phyloP scores from a whole-genome alignment of 2,888 invertebrate genomes.

The Meta bourneti region DNA sequence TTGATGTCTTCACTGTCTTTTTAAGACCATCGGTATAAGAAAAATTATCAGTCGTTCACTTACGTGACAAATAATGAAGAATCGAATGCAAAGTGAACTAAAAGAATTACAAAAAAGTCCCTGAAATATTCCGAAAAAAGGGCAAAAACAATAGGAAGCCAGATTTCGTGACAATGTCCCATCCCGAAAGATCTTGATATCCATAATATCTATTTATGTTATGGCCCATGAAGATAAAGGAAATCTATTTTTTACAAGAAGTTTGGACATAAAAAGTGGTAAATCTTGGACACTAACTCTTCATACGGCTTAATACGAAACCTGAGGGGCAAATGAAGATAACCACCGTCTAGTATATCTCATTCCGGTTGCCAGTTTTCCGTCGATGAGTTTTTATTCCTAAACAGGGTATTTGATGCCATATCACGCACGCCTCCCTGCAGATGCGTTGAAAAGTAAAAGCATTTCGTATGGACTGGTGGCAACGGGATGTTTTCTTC shows the following conservation, averaged over 20 bases:
- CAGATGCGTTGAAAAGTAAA: neutral
- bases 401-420: constrained; percentile 8
- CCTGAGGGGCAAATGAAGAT: neutral
- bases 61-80: neutral
- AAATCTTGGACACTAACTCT: neutral
- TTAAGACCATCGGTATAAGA: too few species aligned
- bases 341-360: neutral
- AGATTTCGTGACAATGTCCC: neutral
- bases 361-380: neutral
- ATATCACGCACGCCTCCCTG: constrained; percentile 15
- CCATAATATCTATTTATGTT: neutral
- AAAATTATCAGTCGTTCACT: too few species aligned
- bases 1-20: too few species aligned
- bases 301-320: neutral
- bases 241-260: neutral
- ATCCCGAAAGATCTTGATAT: neutral
- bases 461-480: neutral
- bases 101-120: neutral
- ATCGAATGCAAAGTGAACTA: neutral
- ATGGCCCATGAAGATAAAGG: neutral
- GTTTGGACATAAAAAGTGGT: constrained; percentile 4
- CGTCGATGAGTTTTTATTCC: constrained; percentile 6
- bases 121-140: too few species aligned
- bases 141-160: neutral
- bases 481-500: neutral